These are phyloP conservation scores for Andrena fulva DNA, from an alignment of 2,888 invertebrate species.

Conservation along the genomic window DNA sequence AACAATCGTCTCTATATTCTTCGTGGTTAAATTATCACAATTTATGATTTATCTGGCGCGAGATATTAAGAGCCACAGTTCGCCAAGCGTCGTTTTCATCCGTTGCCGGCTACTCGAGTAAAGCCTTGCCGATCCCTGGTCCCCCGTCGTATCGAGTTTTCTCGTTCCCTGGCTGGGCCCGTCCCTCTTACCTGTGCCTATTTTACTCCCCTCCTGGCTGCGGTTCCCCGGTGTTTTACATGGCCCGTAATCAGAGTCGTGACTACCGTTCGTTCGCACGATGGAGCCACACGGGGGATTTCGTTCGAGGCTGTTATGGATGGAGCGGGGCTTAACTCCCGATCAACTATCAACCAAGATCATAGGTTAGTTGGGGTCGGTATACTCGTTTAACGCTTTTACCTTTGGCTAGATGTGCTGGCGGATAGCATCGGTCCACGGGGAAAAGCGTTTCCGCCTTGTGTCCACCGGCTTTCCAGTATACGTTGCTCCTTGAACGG, in stretches of 20 bases:
- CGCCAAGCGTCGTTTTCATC: too few relatives aligned
- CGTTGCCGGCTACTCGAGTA: neutral
- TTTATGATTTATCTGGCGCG: neutral
- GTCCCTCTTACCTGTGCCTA: slow-evolving; percentile 22
- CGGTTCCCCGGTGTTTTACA: slow-evolving; percentile 71
- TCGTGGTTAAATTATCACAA: neutral
- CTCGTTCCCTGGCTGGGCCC: neutral
- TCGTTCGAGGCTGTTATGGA: slow-evolving; percentile 67
- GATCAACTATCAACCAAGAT: slow-evolving; percentile 78
- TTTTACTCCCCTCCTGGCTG: slow-evolving; percentile 40
- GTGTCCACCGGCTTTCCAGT: slow-evolving; percentile 15
- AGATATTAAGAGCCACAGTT: too few relatives aligned
- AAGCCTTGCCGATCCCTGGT: neutral
- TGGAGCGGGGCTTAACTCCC: slow-evolving; percentile 72
- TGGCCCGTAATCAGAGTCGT: slow-evolving; percentile 78
- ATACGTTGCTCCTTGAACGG: neutral
- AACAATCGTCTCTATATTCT: neutral
- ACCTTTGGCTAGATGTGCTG: slow-evolving; percentile 66
- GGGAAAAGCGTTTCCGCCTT: slow-evolving; percentile 37
- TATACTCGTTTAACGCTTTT: slow-evolving; percentile 75
- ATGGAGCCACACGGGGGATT: slow-evolving; percentile 72
- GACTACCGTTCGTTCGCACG: slow-evolving; percentile 81
- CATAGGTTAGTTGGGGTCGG: slow-evolving; percentile 80
- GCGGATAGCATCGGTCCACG: slow-evolving; percentile 48
- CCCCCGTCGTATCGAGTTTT: slow-evolving; percentile 44